Evolutionary conservation across 2,888 invertebrate species (phyloP), one percentile per base, ranked within the genome.

Genomic region (Lingula anatina): DNA sequence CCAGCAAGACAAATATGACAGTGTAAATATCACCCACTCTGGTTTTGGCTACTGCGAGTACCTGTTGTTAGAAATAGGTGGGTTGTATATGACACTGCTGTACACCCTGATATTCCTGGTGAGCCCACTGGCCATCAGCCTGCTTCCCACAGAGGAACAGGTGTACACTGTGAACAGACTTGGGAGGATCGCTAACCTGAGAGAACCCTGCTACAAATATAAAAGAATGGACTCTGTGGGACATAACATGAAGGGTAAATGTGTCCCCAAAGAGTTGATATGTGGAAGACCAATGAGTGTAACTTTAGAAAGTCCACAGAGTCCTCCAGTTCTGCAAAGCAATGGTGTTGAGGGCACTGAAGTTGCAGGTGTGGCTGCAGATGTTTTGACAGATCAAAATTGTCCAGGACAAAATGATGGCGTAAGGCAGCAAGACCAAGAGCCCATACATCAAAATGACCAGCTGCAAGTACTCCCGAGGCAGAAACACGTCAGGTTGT

Each of bases 101-200:
- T 46, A 31, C 46, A 15, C 38, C 25, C 2, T 46, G 2, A 23
- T 46, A 5, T 46, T 46, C 24, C 46, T 46, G n/a, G 37, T 46
- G 21, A 46, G 37, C 24, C 46, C 46, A 3, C 35, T 46, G 15
- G 18, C 38, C 12, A 37, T 46, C 4, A 46, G 38, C 5, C 21
- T 36, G 15, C 25, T 46, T 7, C 46, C 28, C 15, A 15, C 23
- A 15, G 24, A 31, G 25, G 38, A 38, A 15, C 25, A 35, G 12
- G 27, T 46, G 15, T 46, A 46, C 46, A n/a, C 35, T 20, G 38
- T 46, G 2, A 39, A 20, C n/a, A n/a, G n/a, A n/a, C 7, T 39
- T 20, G 39, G 23, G 21, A 39, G 23, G 3, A 39, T 4, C 15
- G 23, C 15, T 3, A 39, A 39, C 12, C 12, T 21, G 15, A 21